Evolutionary conservation across 2,797 vertebrate species (phyloP).

Genomic region (Alectoris magna): DNA sequence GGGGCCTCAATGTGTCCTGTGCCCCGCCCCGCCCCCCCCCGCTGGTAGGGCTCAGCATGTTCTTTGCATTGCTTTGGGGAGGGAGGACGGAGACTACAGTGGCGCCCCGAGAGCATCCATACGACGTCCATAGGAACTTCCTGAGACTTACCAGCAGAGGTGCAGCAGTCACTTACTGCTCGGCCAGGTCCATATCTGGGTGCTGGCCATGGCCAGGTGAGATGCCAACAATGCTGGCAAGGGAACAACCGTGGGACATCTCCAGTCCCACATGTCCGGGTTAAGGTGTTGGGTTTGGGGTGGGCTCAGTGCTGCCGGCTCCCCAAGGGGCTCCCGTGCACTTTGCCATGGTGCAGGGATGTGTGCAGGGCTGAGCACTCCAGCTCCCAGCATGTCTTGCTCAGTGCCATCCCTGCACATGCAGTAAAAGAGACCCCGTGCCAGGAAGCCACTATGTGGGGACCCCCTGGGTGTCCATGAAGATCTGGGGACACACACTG

Average conservation of each 20-base stretch:
- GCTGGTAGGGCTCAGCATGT: neutral
- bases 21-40: neutral
- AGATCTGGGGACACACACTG: neutral
- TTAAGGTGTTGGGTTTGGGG: neutral
- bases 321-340: accelerated
- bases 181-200: neutral
- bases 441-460: accelerated
- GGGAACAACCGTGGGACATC: neutral
- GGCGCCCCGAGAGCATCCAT: accelerated
- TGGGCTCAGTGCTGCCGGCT: neutral
- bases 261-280: neutral
- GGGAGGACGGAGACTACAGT: accelerated
- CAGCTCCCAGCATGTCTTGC: slow-evolving; percentile 87
- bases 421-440: neutral
- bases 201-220: neutral
- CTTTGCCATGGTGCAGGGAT: neutral
- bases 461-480: accelerated
- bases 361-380: slow-evolving; percentile 81
- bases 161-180: too few species aligned
- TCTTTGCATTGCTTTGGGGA: neutral
- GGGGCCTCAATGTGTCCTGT: accelerated
- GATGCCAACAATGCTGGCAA: neutral
- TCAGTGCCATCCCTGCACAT: slow-evolving; percentile 84
- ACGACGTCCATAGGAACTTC: accelerated
- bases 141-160: neutral